A percentile compares a stretch with the other conserved stretches of the same genome.
These are phyloP conservation scores for Leptinotarsa lineolata DNA, from an alignment of 1,140 invertebrate species.

Conservation along the genomic window DNA sequence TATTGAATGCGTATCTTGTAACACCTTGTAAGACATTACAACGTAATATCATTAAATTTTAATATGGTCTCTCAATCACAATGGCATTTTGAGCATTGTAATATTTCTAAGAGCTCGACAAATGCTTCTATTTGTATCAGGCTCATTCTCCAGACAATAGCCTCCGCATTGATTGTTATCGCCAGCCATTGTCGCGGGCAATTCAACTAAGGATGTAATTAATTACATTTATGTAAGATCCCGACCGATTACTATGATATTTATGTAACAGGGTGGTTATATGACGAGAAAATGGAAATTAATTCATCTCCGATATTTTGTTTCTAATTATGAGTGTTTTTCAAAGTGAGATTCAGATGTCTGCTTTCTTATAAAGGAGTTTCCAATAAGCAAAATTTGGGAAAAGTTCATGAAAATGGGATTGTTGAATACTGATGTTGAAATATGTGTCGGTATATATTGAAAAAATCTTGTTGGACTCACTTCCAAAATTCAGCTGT, in stretches of 20 bases:
- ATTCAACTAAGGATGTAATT: conserved; percentile 41
- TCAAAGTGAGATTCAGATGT: too few species aligned
- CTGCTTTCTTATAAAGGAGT: too few species aligned
- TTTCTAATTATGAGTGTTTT: too few species aligned
- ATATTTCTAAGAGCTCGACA: conserved; percentile 21
- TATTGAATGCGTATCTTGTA: neutral
- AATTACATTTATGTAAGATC: conserved; percentile 39
- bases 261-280: neutral
- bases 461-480: too few species aligned
- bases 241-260: conserved; percentile 23
- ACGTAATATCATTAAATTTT: neutral
- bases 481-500: too few species aligned
- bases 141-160: conserved; percentile 31
- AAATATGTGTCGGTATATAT: too few species aligned
- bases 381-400: too few species aligned
- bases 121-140: conserved; percentile 31
- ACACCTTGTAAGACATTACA: neutral
- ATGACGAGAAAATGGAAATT: neutral
- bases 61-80: neutral
- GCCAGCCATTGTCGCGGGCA: conserved; percentile 35
- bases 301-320: too few species aligned
- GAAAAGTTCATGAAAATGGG: too few species aligned
- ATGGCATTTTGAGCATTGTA: neutral
- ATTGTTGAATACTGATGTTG: too few species aligned
- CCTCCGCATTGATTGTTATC: conserved; percentile 38